A percentile compares a stretch with the other conserved stretches of the same genome.
phyloP scores from a whole-genome alignment of 2,113 vertebrate species.

The Rhinogobius similis region DNA sequence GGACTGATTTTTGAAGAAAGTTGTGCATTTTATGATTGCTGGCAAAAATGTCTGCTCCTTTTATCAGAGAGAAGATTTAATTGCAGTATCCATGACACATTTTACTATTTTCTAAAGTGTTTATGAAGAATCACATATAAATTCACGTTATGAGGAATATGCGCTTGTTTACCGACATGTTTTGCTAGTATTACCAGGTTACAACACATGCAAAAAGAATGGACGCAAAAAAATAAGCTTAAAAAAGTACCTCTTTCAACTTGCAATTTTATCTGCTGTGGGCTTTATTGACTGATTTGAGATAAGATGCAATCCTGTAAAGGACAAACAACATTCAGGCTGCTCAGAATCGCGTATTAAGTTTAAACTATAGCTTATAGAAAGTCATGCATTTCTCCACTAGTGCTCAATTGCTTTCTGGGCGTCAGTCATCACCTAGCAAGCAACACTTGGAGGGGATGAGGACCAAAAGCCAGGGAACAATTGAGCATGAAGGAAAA shows the following conservation, averaged over 20 bases:
- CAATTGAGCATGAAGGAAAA: conserved; percentile 23
- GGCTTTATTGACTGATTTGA: conserved; percentile 68
- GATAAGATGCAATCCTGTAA: conserved; percentile 62
- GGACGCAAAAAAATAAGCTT: conserved; percentile 52
- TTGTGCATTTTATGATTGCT: conserved; percentile 61
- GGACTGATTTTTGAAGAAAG: conserved; percentile 54
- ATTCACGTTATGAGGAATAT: conserved; percentile 66
- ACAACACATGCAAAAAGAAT: conserved; percentile 52
- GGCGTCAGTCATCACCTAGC: conserved; percentile 53
- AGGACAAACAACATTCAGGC: conserved; percentile 33
- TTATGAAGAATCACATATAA: conserved; percentile 69
- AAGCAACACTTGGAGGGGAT: conserved; percentile 45
- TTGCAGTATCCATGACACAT: conserved; percentile 71
- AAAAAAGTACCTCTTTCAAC: conserved; percentile 61
- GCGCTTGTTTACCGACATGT: conserved; percentile 68
- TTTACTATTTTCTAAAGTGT: conserved; percentile 72
- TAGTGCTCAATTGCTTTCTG: conserved; percentile 32
- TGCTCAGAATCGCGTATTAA: conserved; percentile 33
- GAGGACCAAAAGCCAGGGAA: conserved; percentile 36
- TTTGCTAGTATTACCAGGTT: conserved; percentile 77
- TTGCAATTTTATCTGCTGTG: conserved; percentile 69
- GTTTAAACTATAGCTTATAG: conserved; percentile 33
- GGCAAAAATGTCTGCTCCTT: conserved; percentile 65
- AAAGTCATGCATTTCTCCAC: conserved; percentile 13
- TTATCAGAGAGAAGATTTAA: conserved; percentile 56